These are phyloP conservation scores for Spinus olivaceus DNA, from an alignment of 2,797 vertebrate genomes.

Conservation along the genomic window DNA sequence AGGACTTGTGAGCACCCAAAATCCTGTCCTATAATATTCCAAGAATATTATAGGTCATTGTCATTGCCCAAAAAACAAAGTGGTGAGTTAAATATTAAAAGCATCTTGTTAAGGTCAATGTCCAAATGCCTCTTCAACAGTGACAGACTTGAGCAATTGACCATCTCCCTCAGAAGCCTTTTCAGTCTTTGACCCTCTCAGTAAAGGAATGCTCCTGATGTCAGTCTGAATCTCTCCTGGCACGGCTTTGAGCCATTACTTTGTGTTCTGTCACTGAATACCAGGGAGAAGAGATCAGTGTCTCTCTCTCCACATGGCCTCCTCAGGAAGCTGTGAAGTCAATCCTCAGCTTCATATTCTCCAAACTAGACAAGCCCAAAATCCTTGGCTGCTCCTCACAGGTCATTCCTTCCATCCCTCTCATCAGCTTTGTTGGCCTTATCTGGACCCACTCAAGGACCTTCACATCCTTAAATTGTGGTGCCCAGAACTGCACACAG, in stretches of 20 bases:
- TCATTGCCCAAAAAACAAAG: not conserved
- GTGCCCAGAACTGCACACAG: not conserved
- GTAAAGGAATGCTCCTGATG: not conserved
- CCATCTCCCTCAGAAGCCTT: not conserved
- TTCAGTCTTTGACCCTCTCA: not conserved
- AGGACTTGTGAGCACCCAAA: not conserved
- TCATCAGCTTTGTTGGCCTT: not conserved
- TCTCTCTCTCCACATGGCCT: not conserved
- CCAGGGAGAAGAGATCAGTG: not conserved
- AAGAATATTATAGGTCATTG: not conserved
- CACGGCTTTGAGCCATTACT: not conserved
- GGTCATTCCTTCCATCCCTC: not conserved
- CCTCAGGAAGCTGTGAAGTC: not conserved
- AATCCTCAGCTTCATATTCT: not conserved
- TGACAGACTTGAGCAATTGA: not conserved
- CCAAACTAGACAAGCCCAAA: not conserved
- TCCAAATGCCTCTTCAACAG: not conserved
- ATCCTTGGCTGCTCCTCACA: not conserved
- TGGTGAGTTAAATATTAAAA: not conserved
- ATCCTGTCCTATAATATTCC: not conserved
- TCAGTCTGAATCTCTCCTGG: not conserved
- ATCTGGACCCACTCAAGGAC: not conserved
- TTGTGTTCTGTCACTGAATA: rapidly evolving
- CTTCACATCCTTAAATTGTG: not conserved
- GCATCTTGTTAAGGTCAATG: not conserved